Evolutionary conservation across 2,113 vertebrate species (phyloP).

Genomic region (Datnioides undecimradiatus): DNA sequence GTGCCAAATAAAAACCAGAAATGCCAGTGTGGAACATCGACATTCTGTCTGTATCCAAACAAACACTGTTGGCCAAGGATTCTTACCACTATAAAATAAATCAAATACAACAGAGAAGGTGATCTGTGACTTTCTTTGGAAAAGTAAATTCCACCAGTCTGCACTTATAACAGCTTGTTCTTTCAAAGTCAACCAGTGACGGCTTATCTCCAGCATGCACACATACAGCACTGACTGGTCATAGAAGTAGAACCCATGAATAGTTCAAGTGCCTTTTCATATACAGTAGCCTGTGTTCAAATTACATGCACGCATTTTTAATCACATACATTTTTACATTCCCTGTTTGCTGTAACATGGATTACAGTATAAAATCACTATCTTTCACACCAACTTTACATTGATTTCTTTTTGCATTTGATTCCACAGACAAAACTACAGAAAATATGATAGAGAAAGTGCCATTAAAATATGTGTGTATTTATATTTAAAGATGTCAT

Average conservation of each 20-base stretch:
- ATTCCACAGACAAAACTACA: background rate
- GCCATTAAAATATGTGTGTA: background rate
- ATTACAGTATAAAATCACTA: background rate
- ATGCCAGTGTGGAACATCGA: slow-evolving; percentile 36
- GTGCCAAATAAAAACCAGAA: slow-evolving; percentile 61
- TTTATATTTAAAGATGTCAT: background rate
- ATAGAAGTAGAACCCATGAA: background rate
- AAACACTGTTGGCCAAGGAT: slow-evolving; percentile 22
- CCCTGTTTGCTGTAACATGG: background rate
- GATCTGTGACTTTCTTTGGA: slow-evolving; percentile 36
- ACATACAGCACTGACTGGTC: slow-evolving; percentile 3
- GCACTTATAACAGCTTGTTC: slow-evolving; percentile 20
- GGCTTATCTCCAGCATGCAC: slow-evolving; percentile 8
- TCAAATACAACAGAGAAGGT: slow-evolving; percentile 46
- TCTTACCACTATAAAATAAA: slow-evolving; percentile 34
- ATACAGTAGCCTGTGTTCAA: background rate
- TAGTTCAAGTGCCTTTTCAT: background rate
- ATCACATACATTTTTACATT: slow-evolving; percentile 4
- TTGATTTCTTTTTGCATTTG: background rate
- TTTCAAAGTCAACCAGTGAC: slow-evolving; percentile 29
- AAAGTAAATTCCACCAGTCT: slow-evolving; percentile 31
- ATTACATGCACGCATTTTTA: background rate
- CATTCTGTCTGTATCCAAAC: slow-evolving; percentile 55
- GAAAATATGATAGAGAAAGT: background rate
- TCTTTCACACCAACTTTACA: background rate